phyloP scores from a whole-genome alignment of 2,113 vertebrate genomes.

The Tursiops truncatus region DNA sequence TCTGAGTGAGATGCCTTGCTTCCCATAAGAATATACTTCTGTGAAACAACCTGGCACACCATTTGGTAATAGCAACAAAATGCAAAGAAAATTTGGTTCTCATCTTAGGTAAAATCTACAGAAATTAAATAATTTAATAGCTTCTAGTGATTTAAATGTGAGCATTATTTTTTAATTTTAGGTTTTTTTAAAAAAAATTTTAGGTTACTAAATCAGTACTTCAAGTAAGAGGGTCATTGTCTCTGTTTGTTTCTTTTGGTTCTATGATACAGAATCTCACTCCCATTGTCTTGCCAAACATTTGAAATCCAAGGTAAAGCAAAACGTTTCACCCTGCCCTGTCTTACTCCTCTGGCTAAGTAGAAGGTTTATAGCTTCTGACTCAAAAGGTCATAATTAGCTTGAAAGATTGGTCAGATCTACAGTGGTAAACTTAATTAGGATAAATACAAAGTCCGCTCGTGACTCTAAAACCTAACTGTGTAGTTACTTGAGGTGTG shows the following conservation, averaged over 20 bases:
- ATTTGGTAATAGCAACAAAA: neutral
- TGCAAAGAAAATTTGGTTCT: neutral
- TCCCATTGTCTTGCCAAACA: neutral
- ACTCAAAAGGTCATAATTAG: no score
- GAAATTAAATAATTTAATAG: neutral
- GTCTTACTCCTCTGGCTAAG: neutral
- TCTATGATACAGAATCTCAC: neutral
- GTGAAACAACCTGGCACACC: neutral
- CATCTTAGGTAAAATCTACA: neutral
- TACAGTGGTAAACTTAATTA: no score
- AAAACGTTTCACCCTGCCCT: neutral
- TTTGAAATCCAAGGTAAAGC: neutral
- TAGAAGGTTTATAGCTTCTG: neutral
- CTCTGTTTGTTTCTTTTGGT: neutral
- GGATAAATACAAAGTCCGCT: neutral
- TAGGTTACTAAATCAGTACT: neutral
- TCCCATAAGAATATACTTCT: neutral
- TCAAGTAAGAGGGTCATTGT: neutral
- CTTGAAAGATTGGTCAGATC: no score
- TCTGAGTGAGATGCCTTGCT: neutral
- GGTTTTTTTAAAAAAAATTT: neutral
- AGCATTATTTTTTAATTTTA: constrained; percentile 4
- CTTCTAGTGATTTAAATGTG: neutral
- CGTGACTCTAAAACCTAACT: neutral
- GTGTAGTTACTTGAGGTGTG: neutral